phyloP scores from a whole-genome alignment of 2,888 invertebrate genomes.

The Argyresthia goedartella region DNA sequence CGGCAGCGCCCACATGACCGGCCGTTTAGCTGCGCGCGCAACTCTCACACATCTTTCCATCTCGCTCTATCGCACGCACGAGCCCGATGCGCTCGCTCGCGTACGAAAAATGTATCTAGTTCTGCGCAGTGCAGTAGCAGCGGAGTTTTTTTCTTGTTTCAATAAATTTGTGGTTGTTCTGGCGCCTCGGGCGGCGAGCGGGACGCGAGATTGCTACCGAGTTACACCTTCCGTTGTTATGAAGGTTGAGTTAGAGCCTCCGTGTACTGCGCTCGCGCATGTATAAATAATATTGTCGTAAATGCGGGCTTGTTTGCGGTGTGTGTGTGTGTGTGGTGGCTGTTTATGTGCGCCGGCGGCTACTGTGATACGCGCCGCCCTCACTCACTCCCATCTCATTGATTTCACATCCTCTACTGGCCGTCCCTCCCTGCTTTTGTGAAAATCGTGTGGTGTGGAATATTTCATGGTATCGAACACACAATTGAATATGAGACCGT shows the following conservation, averaged over 20 bases:
- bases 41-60: constrained; percentile 23
- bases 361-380: constrained; percentile 56
- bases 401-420: neutral
- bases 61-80: neutral
- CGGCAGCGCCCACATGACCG: constrained; percentile 68
- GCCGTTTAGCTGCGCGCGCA: constrained; percentile 51
- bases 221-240: constrained; percentile 71
- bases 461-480: no score
- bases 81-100: constrained; percentile 31
- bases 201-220: constrained; percentile 60
- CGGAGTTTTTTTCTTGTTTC: constrained; percentile 60
- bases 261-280: constrained; percentile 42
- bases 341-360: constrained; percentile 21
- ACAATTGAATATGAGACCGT: no score
- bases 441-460: no score
- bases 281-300: constrained; percentile 64
- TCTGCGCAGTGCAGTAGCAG: constrained; percentile 69
- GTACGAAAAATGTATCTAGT: constrained; percentile 70
- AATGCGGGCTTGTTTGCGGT: constrained; percentile 36
- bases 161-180: constrained; percentile 67
- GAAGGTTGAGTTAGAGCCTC: constrained; percentile 65
- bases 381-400: constrained; percentile 6
- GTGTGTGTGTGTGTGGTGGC: constrained; percentile 17
- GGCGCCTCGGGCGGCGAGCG: constrained; percentile 58
- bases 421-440: neutral